These are phyloP conservation scores for Glossophaga mutica DNA, from an alignment of 2,797 vertebrate genomes.

Conservation along the genomic window DNA sequence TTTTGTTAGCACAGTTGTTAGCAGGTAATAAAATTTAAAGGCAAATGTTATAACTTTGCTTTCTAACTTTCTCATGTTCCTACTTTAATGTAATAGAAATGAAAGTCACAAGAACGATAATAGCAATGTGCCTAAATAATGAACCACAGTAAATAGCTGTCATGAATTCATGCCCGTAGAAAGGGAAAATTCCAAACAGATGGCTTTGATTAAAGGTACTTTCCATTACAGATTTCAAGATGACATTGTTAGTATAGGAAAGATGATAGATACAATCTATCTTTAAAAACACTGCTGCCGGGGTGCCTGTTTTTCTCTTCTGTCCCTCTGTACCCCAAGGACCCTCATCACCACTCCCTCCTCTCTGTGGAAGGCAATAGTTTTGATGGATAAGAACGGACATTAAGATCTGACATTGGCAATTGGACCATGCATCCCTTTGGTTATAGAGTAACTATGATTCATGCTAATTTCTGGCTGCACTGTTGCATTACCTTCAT, in stretches of 20 bases:
- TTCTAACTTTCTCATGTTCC: neutral
- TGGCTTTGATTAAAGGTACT: slow-evolving; percentile 33
- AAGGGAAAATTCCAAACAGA: slow-evolving; percentile 42
- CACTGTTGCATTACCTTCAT: slow-evolving; percentile 61
- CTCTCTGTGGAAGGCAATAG: neutral
- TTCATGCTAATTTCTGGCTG: slow-evolving; percentile 17
- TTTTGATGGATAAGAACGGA: neutral
- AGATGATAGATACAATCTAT: neutral
- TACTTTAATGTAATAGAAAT: neutral
- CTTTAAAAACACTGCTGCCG: neutral
- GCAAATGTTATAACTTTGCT: neutral
- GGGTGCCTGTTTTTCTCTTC: neutral
- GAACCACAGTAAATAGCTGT: neutral
- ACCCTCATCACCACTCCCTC: neutral
- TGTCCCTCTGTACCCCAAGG: too few species aligned
- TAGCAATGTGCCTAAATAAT: neutral
- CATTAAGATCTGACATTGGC: neutral
- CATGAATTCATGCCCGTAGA: neutral
- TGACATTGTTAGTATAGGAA: neutral
- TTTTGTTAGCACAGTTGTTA: neutral
- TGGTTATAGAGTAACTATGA: neutral
- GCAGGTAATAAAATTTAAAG: slow-evolving; percentile 4
- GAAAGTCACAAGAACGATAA: neutral
- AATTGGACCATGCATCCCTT: neutral
- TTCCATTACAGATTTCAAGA: slow-evolving; percentile 19